A percentile compares a stretch with the other conserved stretches of the same genome.
Evolutionary conservation across 2,113 vertebrate species (phyloP).

Genomic region (Gnathonemus longibarbis): DNA sequence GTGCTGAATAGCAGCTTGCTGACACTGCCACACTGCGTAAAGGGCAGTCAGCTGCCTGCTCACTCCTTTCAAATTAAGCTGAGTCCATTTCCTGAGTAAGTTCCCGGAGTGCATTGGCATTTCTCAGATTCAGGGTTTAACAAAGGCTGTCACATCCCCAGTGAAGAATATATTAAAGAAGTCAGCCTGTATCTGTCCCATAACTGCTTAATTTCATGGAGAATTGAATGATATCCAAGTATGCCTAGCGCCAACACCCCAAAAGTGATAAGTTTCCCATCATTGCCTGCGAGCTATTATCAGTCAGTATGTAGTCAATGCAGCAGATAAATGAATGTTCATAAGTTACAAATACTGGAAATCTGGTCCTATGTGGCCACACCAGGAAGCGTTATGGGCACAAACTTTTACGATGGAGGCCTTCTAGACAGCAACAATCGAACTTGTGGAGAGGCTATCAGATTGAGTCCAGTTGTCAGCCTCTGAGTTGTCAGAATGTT

Average conservation of each 20-base stretch:
- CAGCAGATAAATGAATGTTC: background rate
- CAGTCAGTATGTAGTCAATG: background rate
- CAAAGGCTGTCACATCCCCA: background rate
- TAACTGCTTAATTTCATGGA: background rate
- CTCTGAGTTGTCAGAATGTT: background rate
- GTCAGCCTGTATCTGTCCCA: background rate
- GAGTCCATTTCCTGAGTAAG: background rate
- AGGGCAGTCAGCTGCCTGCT: background rate
- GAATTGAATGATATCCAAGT: background rate
- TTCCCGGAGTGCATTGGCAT: background rate
- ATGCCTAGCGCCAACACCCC: background rate
- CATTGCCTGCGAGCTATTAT: background rate
- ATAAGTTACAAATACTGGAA: background rate
- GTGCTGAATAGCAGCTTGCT: background rate
- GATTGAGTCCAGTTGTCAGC: background rate
- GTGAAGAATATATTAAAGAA: background rate
- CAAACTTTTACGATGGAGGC: background rate
- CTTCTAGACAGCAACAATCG: background rate
- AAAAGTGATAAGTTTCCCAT: background rate
- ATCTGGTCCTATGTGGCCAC: background rate
- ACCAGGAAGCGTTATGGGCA: background rate
- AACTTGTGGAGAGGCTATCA: background rate
- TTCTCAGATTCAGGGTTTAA: background rate
- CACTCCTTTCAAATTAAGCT: background rate
- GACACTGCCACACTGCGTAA: background rate